Percentiles rank a stretch among this genome's conserved stretches.
These are phyloP conservation scores for Cuniculus paca DNA, from an alignment of 2,797 vertebrate species.

Conservation along the genomic window DNA sequence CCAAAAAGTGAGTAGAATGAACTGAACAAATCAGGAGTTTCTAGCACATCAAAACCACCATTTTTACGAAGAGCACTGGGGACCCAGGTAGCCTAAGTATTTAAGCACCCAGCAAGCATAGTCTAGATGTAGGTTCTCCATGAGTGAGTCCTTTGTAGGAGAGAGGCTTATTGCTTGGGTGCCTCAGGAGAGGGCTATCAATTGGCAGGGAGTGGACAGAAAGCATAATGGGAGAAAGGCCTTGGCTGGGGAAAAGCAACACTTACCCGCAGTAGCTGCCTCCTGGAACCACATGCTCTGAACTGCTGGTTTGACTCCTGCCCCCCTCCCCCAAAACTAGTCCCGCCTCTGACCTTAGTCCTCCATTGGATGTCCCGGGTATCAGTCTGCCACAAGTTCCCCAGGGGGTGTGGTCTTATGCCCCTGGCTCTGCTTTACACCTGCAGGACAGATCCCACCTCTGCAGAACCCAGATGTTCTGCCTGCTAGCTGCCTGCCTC, in stretches of 20 bases:
- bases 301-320: slow-evolving; percentile 65
- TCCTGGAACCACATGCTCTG: slow-evolving; percentile 77
- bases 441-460: neutral
- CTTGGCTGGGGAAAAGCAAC: slow-evolving; percentile 39
- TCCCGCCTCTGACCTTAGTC: slow-evolving; percentile 74
- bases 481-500: neutral
- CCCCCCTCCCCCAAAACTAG: slow-evolving; percentile 27
- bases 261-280: slow-evolving; percentile 78
- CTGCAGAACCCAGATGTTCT: slow-evolving; percentile 44
- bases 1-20: slow-evolving; percentile 33
- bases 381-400: slow-evolving; percentile 53
- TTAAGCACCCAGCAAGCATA: neutral
- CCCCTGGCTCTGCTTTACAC: slow-evolving; percentile 16
- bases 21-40: neutral
- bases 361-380: slow-evolving; percentile 74
- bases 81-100: neutral
- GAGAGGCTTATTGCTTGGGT: neutral
- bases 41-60: slow-evolving; percentile 56
- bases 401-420: slow-evolving; percentile 66
- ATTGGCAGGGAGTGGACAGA: slow-evolving; percentile 39
- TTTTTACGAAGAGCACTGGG: slow-evolving; percentile 57
- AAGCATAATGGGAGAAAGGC: slow-evolving; percentile 34
- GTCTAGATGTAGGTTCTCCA: neutral
- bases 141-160: neutral
- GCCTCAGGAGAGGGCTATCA: neutral